These are phyloP conservation scores for Tinamus guttatus DNA, from an alignment of 2,113 vertebrate genomes.

Conservation along the genomic window DNA sequence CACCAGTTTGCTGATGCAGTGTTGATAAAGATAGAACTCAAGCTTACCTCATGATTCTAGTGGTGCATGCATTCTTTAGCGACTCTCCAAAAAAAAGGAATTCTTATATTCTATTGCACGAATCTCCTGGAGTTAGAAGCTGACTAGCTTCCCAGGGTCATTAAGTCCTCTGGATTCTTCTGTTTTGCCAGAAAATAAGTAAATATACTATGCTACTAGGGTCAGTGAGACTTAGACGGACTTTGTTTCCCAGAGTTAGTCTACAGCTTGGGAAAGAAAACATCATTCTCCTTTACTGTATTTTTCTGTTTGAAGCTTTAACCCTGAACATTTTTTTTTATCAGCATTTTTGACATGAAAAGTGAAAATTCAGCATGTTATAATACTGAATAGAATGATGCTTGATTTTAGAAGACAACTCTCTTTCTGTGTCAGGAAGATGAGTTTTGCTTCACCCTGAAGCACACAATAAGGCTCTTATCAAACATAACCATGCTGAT, in stretches of 20 bases:
- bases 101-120: not conserved
- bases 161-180: not conserved
- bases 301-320: not conserved
- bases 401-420: conserved; percentile 53
- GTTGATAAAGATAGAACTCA: not conserved
- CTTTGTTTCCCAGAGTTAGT: not conserved
- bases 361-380: not conserved
- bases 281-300: not conserved
- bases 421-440: conserved; percentile 28
- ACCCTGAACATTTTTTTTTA: conserved; percentile 13
- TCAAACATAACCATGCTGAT: not conserved
- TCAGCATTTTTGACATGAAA: not conserved
- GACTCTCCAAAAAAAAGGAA: not conserved
- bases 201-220: not conserved
- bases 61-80: not conserved
- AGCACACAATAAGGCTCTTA: conserved; percentile 4
- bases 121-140: not conserved
- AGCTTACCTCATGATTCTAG: not conserved
- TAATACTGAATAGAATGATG: not conserved
- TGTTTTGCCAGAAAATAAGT: not conserved
- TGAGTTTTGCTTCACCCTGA: not conserved
- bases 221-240: not conserved
- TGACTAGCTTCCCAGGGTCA: not conserved
- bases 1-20: not conserved
- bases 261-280: not conserved